These are phyloP conservation scores for Sylvilagus floridanus DNA, from an alignment of 2,797 vertebrate species.

Conservation along the genomic window DNA sequence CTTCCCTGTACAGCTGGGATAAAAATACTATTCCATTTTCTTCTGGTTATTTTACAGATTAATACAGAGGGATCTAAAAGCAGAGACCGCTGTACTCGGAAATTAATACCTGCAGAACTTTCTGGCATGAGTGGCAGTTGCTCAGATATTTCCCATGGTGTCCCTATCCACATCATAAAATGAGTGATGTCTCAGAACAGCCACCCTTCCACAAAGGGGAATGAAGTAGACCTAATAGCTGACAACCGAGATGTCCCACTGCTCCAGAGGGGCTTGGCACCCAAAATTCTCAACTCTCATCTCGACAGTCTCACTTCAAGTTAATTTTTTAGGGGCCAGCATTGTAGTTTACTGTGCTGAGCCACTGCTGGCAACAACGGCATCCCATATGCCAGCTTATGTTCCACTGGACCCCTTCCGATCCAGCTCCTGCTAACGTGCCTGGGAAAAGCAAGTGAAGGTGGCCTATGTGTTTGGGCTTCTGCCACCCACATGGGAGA, in stretches of 20 bases:
- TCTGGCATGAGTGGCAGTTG: neutral
- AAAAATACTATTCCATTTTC: slow-evolving; percentile 64
- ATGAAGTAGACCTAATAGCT: neutral
- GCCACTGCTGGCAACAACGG: no score
- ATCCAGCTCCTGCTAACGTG: no score
- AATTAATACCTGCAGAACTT: slow-evolving; percentile 34
- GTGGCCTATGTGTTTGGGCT: no score
- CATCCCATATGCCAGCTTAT: no score
- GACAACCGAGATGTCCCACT: neutral
- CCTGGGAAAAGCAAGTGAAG: no score
- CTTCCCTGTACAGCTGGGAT: slow-evolving; percentile 56
- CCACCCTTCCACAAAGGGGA: neutral
- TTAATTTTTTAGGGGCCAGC: neutral
- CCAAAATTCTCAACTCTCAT: neutral
- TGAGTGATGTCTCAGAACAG: neutral
- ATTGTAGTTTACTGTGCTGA: no score
- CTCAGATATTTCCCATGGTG: neutral
- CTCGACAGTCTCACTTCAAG: neutral
- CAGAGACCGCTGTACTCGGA: neutral
- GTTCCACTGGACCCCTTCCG: no score
- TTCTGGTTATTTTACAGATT: slow-evolving; percentile 47
- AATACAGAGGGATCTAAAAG: slow-evolving; percentile 27
- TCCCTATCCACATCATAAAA: neutral
- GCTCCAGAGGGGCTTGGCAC: neutral
- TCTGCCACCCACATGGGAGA: no score